Base-by-base conservation (phyloP, 2,113 vertebrate species). In the Paralichthys olivaceus region DNA sequence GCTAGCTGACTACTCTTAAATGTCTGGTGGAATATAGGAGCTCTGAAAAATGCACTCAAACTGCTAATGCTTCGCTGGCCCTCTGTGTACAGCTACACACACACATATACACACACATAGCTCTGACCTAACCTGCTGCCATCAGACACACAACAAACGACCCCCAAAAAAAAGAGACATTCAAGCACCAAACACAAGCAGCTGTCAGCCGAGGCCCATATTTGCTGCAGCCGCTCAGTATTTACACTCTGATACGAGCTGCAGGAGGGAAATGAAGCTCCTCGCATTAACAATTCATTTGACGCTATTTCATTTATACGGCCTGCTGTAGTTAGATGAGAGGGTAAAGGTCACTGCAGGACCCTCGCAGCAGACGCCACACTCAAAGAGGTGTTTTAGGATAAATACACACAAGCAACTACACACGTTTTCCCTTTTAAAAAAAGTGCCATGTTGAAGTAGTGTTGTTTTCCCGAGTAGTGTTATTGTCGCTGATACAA, bases 231-330 rank as follows among this genome's bases (percentile, higher is more conserved):
- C 68, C 7, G 34, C 62, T 83, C 78, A 69, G 81, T 89, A 83
- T 81, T 79, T 81, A 67, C 72, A 56, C 74, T 47, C 64, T 72
- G 77, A 81, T 54, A 79, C 32, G 45, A 86, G 79, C 87, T 69
- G 77, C 76, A 62, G 37, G 55, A 76, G 57, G 20, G 17, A 76
- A 63, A 81, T 74, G 63, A 84, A 80, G 78, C 76, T 79, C 69
- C 64, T 73, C 22, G 23, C 56, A 71, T 83, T 79, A 75, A 81
- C 55, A 51, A 74, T 85, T 87, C 14, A 85, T 91, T 70, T 54
- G 57, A 72, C 5, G 28, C 72, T 76, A 64, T 79, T 79, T 80
- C 37, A 81, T 90, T 87, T 32, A 79, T 77, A 43, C 14, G 9
- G 49, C 64, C 59, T 63, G 65, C 40, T 63, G 55, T 45, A 14